Base-by-base conservation (phyloP, 2,888 invertebrate species). In the Perizoma flavofasciatum region DNA sequence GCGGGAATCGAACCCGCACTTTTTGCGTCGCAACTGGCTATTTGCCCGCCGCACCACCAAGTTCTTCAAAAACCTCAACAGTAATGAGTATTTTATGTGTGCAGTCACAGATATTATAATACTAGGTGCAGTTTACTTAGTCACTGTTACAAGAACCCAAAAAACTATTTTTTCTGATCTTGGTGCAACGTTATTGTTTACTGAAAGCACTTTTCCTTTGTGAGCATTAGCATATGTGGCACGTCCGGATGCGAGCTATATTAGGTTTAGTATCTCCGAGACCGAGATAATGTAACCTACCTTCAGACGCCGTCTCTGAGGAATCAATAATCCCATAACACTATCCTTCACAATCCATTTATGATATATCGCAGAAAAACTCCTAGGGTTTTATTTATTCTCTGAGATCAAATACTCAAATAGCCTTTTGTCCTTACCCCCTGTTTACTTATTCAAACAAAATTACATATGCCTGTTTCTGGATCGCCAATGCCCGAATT, bases 391-490 rank as follows among this genome's bases (percentile, higher is more conserved):
- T 84, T 89, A 89, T 90, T 89, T 91, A 90, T 88, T 81, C 82
- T 82, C 74, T 62, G 75, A 90, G 89, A 90, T 90, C 90, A 89
- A 92, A 92, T 89, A 86, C 87, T 88, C 89, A 89, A 92, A 92
- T 89, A 87, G 88, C 87, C 85, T 92, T 22, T 92, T 91, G 91
- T 91, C 89, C 86, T 87, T 76, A 75, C 82, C 85, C 68, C 88
- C 86, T 87, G 84, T 86, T 91, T 91, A 89, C 90, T 90, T 92
- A 91, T 92, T 90, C 91, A 92, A 91, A 92, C 90, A 92, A 90
- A 91, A 91, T 92, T 92, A 92, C 91, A 89, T 92, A 91, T 91
- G 91, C 91, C 86, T 83, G 87, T 85, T 87, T 85, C 86, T 82
- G 88, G 87, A 89, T 91, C 86, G 88, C 90, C 89, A 87, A 87